Conservation (phyloP, 37 sponge, comb jelly and placozoan genomes). For the Oscarella lobularis region DNA sequence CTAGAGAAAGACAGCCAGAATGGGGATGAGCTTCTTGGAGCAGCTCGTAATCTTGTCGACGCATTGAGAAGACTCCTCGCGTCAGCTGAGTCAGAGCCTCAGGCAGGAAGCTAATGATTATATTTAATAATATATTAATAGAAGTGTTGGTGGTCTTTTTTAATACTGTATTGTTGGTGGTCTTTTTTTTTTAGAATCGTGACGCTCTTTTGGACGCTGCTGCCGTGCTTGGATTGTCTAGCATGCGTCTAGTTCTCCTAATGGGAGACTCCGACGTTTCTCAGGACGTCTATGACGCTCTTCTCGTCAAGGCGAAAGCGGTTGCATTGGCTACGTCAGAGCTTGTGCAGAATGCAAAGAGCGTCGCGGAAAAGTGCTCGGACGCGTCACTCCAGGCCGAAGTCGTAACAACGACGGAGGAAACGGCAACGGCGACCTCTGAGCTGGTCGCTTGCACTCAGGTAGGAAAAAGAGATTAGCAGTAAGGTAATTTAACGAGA, state of each 20-base stretch:
- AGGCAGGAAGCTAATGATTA: conserved; percentile 21
- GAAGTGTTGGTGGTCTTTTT: not conserved
- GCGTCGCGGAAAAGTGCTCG: not conserved
- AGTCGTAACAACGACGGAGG: conserved; percentile 43
- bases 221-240: not conserved
- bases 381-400: not conserved
- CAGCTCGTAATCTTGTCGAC: conserved; percentile 72
- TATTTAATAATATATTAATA: not conserved
- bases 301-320: not conserved
- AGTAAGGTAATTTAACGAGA: too few relatives aligned
- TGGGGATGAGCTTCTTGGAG: conserved; percentile 64
- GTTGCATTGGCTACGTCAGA: not conserved
- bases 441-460: conserved; percentile 81
- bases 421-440: conserved; percentile 78
- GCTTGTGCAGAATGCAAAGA: not conserved
- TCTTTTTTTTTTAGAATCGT: not conserved
- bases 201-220: not conserved
- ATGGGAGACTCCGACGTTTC: not conserved
- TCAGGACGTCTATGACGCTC: not conserved
- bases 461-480: conserved; percentile 10
- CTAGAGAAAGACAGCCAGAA: conserved; percentile 37
- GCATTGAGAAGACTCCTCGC: conserved; percentile 79
- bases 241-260: not conserved
- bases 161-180: not conserved
- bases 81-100: conserved; percentile 62